phyloP scores from a whole-genome alignment of 2,888 invertebrate genomes.

The Drosophila mercatorum region DNA sequence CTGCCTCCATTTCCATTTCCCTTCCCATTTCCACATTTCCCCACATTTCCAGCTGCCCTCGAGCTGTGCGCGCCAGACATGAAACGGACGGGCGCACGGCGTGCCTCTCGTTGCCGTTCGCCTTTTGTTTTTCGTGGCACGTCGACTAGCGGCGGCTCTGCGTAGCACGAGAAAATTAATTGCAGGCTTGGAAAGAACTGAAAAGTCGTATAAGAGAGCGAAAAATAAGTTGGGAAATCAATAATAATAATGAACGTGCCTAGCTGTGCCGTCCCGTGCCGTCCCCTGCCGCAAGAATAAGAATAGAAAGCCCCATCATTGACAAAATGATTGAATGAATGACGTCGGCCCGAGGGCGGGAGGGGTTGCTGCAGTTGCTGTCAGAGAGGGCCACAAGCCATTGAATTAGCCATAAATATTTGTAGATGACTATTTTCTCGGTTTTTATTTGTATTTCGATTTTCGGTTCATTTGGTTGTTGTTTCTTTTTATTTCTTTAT shows the following conservation, averaged over 20 bases:
- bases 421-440: conserved; percentile 62
- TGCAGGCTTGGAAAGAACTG: conserved; percentile 55
- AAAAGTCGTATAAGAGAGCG: conserved; percentile 50
- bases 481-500: conserved; percentile 18
- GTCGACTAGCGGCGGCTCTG: neutral
- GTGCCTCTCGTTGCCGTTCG: conserved; percentile 38
- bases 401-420: conserved; percentile 61
- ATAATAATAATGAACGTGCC: conserved; percentile 74
- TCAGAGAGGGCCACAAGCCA: conserved; percentile 33
- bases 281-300: conserved; percentile 48
- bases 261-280: conserved; percentile 4
- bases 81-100: conserved; percentile 46
- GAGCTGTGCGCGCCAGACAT: conserved; percentile 50
- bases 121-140: conserved; percentile 38
- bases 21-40: conserved; percentile 8
- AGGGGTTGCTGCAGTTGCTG: neutral
- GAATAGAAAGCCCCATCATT: conserved; percentile 70
- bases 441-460: conserved; percentile 48
- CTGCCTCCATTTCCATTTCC: conserved; percentile 16
- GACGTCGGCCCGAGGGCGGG: conserved; percentile 34
- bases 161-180: conserved; percentile 68
- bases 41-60: conserved; percentile 38
- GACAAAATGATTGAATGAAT: conserved; percentile 79
- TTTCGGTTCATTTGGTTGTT: conserved; percentile 20
- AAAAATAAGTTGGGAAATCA: conserved; percentile 75